Percentiles rank a stretch among this genome's conserved stretches.
phyloP scores from a whole-genome alignment of 2,797 vertebrate genomes.

The Enteromius fasciolatus region DNA sequence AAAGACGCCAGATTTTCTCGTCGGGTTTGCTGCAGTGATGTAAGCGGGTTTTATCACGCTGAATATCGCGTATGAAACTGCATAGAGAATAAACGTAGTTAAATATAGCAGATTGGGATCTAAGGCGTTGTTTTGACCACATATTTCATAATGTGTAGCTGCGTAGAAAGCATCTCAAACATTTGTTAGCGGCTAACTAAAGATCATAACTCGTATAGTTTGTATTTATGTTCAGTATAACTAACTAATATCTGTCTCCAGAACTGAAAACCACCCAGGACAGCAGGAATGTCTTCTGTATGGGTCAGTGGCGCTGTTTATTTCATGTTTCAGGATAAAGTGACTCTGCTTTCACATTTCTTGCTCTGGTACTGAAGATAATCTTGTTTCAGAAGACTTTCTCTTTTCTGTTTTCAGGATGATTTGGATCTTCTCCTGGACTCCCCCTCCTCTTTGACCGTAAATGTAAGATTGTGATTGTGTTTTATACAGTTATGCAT shows the following conservation, averaged over 20 bases:
- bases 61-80: neutral
- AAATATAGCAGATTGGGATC: too few relatives aligned
- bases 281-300: constrained; percentile 35
- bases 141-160: neutral
- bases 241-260: constrained; percentile 13
- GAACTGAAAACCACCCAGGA: neutral
- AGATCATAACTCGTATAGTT: neutral
- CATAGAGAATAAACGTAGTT: neutral
- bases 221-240: neutral
- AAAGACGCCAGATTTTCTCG: neutral
- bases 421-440: constrained; percentile 80
- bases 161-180: neutral
- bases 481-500: neutral
- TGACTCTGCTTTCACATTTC: neutral
- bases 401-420: constrained; percentile 67
- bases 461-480: constrained; percentile 66
- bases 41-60: neutral
- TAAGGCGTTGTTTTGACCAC: neutral
- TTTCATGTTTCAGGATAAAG: neutral
- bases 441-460: constrained; percentile 73
- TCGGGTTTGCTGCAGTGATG: neutral
- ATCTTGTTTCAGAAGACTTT: neutral
- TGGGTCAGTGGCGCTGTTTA: constrained; percentile 51
- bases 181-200: neutral
- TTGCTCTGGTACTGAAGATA: neutral